These are phyloP conservation scores for Apostichopus leukothele DNA, from an alignment of 53 echinoderm and acorn worm genomes.

Conservation along the genomic window DNA sequence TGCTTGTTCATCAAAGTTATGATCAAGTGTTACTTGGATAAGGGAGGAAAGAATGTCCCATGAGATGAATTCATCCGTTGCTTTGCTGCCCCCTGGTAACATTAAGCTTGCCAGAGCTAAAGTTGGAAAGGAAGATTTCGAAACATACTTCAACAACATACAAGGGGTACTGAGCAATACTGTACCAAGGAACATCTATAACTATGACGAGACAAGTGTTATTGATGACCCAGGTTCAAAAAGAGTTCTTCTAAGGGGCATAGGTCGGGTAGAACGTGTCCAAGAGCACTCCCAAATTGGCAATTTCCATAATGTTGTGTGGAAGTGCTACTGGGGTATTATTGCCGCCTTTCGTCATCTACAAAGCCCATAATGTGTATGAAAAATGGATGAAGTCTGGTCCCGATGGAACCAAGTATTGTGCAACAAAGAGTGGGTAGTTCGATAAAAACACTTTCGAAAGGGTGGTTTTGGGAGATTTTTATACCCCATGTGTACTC, in stretches of 20 bases:
- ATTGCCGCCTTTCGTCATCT: conserved; percentile 46
- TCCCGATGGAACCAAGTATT: too few relatives aligned
- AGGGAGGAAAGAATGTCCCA: not conserved
- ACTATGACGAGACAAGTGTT: conserved; percentile 32
- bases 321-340: not conserved
- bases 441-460: not conserved
- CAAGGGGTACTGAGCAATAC: not conserved
- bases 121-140: not conserved
- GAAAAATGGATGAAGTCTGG: too few relatives aligned
- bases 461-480: not conserved
- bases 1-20: not conserved
- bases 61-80: conserved; percentile 28
- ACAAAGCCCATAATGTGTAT: conserved; percentile 30
- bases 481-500: not conserved
- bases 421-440: too few relatives aligned
- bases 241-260: not conserved
- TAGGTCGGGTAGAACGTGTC: too few relatives aligned
- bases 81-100: not conserved
- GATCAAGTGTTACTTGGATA: not conserved
- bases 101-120: conserved; percentile 22
- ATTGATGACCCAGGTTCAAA: conserved; percentile 18
- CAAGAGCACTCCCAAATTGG: not conserved
- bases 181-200: not conserved
- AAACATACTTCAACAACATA: not conserved
- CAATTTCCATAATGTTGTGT: not conserved